Base-by-base conservation (phyloP, 2,113 vertebrate species). In the Atrichornis clamosus region DNA sequence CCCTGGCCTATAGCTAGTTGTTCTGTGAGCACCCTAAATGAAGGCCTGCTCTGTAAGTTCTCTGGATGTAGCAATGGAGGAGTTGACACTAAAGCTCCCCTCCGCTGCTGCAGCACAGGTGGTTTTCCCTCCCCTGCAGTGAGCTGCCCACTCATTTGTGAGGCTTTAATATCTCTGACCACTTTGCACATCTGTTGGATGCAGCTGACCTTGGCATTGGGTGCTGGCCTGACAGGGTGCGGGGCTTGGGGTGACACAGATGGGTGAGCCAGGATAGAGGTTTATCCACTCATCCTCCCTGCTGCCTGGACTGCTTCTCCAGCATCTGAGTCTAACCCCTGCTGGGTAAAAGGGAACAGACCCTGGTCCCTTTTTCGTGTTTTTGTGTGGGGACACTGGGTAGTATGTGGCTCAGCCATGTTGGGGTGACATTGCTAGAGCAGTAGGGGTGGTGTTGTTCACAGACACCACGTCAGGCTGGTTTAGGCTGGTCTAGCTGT, bases 381-480 rank as follows among this genome's bases (percentile, higher is more conserved):
- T 77, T 52, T 77, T 32, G 2, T 74, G 49, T 30, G 23, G 26
- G 32, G 30, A 37, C 37, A 28, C 17, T 0, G 1, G 6, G 15
- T 53, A 78, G 13, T 3, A 1, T 32, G 49, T 64, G 21, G 14
- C 69, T 79, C 20, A 35, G 49, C 49, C 24, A 19, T 49, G 32
- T 47, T 53, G 35, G 35, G 19, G 15, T 63, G 70, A n/a, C 76
- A 14, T 47, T 62, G 24, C 59, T 52, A 18, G 49, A 82, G 41
- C 49, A 64, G 47, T 35, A 63, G 70, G 13, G 22, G 7, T 23
- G 6, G 4, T 35, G 24, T 6, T 74, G 41, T 44, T 67, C 27
- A 37, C 26, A 33, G 46, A 23, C 1, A 2, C 33, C 1, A 0
- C 0, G 0, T 65, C 67, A 69, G 46, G 70, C 65, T 76, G 41